phyloP scores from a whole-genome alignment of 2,113 vertebrate genomes.

The Pseudorhombus dupliciocellatus region DNA sequence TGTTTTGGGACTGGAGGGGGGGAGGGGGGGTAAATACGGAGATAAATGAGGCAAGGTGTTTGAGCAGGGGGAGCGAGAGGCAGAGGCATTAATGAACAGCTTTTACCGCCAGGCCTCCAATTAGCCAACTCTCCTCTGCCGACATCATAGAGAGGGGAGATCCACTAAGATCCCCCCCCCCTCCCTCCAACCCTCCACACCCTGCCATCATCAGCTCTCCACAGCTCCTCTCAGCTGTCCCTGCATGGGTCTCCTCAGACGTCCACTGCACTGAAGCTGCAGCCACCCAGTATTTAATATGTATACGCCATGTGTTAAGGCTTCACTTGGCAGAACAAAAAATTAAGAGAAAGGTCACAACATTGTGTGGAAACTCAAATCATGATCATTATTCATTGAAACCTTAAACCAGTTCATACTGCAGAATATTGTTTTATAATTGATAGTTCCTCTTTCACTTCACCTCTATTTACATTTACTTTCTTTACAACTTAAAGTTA shows the following conservation, averaged over 20 bases:
- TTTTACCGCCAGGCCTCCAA: slow-evolving; percentile 79
- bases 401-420: too few relatives aligned
- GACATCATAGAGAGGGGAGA: slow-evolving; percentile 69
- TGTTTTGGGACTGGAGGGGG: slow-evolving; percentile 46
- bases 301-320: too few relatives aligned
- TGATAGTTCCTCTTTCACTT: not conserved
- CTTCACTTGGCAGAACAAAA: too few relatives aligned
- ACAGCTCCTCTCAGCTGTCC: slow-evolving; percentile 40
- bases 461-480: not conserved
- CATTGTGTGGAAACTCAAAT: too few relatives aligned
- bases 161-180: slow-evolving; percentile 56
- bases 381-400: too few relatives aligned
- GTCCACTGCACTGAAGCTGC: slow-evolving; percentile 9
- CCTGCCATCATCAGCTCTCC: slow-evolving; percentile 1
- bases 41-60: slow-evolving; percentile 79
- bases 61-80: slow-evolving; percentile 71
- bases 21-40: slow-evolving; percentile 66
- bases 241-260: slow-evolving; percentile 25
- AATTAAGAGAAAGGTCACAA: too few relatives aligned
- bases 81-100: slow-evolving; percentile 78
- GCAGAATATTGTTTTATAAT: not conserved
- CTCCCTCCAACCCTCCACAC: not conserved
- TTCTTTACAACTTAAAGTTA: too few relatives aligned
- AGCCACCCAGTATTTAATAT: not conserved
- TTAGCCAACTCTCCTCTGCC: slow-evolving; percentile 71